phyloP scores from a whole-genome alignment of 2,113 vertebrate species.

The Ctenodactylus gundi region DNA sequence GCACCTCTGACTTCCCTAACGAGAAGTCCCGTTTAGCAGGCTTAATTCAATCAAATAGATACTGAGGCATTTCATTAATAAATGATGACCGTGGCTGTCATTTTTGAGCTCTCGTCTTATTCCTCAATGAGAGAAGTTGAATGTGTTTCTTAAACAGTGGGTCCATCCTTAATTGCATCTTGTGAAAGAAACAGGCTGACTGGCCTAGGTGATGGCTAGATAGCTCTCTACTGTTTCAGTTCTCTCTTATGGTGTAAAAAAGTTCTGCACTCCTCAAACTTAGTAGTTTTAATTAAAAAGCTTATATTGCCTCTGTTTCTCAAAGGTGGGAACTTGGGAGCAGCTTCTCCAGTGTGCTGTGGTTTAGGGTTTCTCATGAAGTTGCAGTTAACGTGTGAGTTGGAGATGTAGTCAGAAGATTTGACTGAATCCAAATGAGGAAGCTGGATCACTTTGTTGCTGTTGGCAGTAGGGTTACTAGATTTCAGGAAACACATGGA shows the following conservation, averaged over 20 bases:
- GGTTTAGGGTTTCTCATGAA: neutral
- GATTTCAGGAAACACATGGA: neutral
- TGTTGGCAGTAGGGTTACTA: neutral
- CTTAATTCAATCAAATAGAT: constrained; percentile 71
- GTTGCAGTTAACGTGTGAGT: neutral
- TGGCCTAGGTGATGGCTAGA: neutral
- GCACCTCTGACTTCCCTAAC: constrained; percentile 25
- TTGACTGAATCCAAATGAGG: neutral
- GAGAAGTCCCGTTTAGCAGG: constrained; percentile 66
- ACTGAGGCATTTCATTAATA: constrained; percentile 75
- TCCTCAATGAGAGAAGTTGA: constrained; percentile 29
- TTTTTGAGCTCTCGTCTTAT: constrained; percentile 70
- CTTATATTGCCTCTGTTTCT: neutral
- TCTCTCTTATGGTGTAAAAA: neutral
- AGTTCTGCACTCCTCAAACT: neutral
- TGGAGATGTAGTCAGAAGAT: neutral
- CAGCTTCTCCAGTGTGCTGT: neutral
- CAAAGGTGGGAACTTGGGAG: neutral
- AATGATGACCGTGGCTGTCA: constrained; percentile 66
- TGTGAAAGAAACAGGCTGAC: neutral
- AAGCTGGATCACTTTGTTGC: neutral
- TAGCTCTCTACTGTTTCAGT: neutral
- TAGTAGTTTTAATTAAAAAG: neutral
- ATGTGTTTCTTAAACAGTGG: constrained; percentile 31
- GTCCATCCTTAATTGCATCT: neutral